A percentile compares a stretch with the other conserved stretches of the same genome.
Evolutionary conservation across 2,113 vertebrate species (phyloP).

Genomic region (Rutilus rutilus): DNA sequence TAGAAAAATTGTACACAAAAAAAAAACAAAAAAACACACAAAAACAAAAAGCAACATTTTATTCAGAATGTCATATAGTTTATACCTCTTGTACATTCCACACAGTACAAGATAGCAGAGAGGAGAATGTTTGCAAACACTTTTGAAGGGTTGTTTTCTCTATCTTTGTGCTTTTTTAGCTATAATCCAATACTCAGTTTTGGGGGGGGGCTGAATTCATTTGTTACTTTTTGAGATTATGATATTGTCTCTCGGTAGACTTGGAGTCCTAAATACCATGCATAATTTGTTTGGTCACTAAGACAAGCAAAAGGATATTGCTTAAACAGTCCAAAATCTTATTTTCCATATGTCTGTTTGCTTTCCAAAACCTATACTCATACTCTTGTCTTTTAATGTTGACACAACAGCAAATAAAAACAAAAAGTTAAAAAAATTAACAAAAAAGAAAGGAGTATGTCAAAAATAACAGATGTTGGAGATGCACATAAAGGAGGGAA

Average conservation of each 20-base stretch:
- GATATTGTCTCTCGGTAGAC: conserved; percentile 32
- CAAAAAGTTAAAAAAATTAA: conserved; percentile 12
- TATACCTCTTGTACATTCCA: conserved; percentile 53
- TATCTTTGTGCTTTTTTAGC: conserved; percentile 38
- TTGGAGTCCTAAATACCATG: conserved; percentile 51
- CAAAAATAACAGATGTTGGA: conserved; percentile 45
- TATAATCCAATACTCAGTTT: conserved; percentile 9
- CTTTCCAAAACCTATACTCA: conserved; percentile 31
- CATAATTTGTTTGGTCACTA: conserved; percentile 54
- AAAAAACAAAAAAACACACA: conserved; percentile 76
- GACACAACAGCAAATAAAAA: conserved; percentile 39
- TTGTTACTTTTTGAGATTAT: conserved; percentile 29
- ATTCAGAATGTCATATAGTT: conserved; percentile 55
- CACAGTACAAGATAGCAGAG: conserved; percentile 56
- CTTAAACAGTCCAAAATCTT: conserved; percentile 51
- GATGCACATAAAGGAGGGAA: conserved; percentile 51
- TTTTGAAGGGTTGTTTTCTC: conserved; percentile 34
- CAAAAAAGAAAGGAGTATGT: conserved; percentile 17
- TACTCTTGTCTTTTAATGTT: conserved; percentile 36
- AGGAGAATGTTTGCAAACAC: conserved; percentile 50
- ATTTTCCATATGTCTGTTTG: conserved; percentile 38
- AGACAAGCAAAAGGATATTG: conserved; percentile 57
- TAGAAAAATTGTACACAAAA: conserved; percentile 85
- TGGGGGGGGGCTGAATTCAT: conserved; percentile 4
- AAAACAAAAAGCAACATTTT: conserved; percentile 66